Evolutionary conservation across 2,797 vertebrate species (phyloP), one percentile per base, ranked within the genome.

Genomic region (Rallus crepitans): DNA sequence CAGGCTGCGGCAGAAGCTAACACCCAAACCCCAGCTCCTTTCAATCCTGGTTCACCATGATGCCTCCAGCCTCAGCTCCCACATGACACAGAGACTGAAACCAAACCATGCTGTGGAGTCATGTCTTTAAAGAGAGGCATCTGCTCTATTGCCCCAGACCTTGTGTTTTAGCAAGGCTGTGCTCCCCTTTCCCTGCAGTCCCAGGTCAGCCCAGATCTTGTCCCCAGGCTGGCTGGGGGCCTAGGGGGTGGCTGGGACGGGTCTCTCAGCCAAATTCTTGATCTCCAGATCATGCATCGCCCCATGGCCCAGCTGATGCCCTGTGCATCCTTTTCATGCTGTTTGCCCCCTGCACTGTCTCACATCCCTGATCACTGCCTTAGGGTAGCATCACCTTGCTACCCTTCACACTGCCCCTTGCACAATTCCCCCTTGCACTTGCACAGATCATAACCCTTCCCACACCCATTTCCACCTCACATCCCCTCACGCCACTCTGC

Each of bases 11-110:
- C 24, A 80, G 69, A 64, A 83, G 72, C 35, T 64, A 78, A 31
- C 64, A 31, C 64, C 68, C 28, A 85, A 86, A 88, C 56, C 82
- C 47, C 71, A 71, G 60, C 60, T 90, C 39, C 52, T 93, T 63
- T 63, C 79, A 69, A 59, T 42, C 56, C 39, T 18, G 12, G 59
- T 91, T 55, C 66, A 90, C 50, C 57, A 21, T 8, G 84, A 87
- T 64, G 78, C 77, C 57, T 88, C 47, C 64, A 63, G 11, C 73
- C 70, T 75, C 72, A 60, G 27, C 45, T 90, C 64, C 90, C 68
- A 27, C 42, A 17, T 53, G 70, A 69, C 75, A 92, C 73, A 82
- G 79, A 47, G 68, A 27, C 23, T 39, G 60, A 64, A 77, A 68
- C 42, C 70, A 82, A 60, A 90, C 30, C 12, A 12, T 10, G 27